Evolutionary conservation across 2,888 invertebrate species (phyloP), one percentile per base, ranked within the genome.

Genomic region (Yponomeuta evonymella): DNA sequence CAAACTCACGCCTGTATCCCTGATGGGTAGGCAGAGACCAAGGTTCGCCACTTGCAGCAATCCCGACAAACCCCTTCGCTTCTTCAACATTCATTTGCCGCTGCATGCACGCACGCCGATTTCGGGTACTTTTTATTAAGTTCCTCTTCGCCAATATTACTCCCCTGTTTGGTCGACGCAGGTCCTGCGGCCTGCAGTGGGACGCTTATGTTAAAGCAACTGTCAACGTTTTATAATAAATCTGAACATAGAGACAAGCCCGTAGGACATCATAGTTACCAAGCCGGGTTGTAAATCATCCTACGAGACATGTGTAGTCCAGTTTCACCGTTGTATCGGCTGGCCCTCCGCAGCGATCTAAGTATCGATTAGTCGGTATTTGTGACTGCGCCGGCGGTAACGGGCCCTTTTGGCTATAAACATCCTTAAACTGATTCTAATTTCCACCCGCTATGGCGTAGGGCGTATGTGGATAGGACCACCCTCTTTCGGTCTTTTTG

Each of bases 361-460:
- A 79, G 80, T 83, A 85, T 85, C 85, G 86, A 87, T 87, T 85
- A 85, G 83, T 80, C 70, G 83, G 84, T 83, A 85, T 85, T 84
- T 83, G 83, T 84, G 83, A 78, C 81, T 79, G 75, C 77, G 79
- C 81, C 48, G 79, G 80, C 80, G 79, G 86, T 86, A 86, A 86
- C 87, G 88, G 81, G 76, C 80, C 74, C 74, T 76, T 74, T 76
- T 74, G 74, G 71, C 78, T 74, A 79, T 87, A 86, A 86, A 86
- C 85, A 82, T 84, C 81, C 81, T 84, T 83, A 81, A 83, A 86
- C 86, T 83, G 85, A 87, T 87, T 86, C 83, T 85, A 85, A 87
- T 87, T 86, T 84, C 82, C 82, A 73, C 71, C 70, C 72, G 73
- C 71, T 29, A 71, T 1, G 74, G 48, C 43, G 74, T 33, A 74